Conservation (phyloP, 2,113 vertebrate genomes). For the Tor tambroides region DNA sequence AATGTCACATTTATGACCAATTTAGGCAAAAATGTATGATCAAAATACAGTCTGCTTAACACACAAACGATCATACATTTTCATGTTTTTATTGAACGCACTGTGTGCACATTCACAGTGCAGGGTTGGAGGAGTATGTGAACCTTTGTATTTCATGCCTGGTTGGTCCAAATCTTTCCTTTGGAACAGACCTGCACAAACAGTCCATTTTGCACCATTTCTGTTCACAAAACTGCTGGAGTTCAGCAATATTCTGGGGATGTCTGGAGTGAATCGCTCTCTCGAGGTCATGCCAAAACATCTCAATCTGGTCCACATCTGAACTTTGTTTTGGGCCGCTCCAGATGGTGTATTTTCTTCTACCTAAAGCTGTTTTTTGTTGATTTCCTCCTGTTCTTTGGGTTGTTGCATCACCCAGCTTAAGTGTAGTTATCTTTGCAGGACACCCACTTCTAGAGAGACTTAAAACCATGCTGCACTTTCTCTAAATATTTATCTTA, state of each 20-base stretch:
- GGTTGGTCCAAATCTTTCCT: not conserved
- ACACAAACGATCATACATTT: not conserved
- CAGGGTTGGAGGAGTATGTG: not conserved
- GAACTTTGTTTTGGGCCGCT: not conserved
- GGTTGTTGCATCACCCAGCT: not conserved
- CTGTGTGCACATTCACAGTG: not conserved
- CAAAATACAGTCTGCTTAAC: not conserved
- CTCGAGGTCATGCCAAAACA: not conserved
- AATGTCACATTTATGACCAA: too few species aligned
- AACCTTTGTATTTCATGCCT: not conserved
- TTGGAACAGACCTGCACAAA: not conserved
- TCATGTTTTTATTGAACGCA: too few species aligned
- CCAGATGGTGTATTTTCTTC: not conserved
- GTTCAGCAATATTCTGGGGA: not conserved
- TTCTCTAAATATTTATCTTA: not conserved
- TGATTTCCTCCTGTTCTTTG: not conserved
- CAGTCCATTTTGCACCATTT: not conserved
- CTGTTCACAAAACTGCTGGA: not conserved
- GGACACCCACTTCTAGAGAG: not conserved
- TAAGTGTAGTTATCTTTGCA: not conserved
- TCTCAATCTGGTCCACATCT: not conserved
- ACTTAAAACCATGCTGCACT: not conserved
- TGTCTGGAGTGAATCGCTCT: not conserved
- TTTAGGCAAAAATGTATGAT: too few species aligned
- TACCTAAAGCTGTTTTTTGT: not conserved